Evolutionary conservation across 2,113 vertebrate species (phyloP), one percentile per base, ranked within the genome.

Genomic region (Sphaerodactylus townsendi): DNA sequence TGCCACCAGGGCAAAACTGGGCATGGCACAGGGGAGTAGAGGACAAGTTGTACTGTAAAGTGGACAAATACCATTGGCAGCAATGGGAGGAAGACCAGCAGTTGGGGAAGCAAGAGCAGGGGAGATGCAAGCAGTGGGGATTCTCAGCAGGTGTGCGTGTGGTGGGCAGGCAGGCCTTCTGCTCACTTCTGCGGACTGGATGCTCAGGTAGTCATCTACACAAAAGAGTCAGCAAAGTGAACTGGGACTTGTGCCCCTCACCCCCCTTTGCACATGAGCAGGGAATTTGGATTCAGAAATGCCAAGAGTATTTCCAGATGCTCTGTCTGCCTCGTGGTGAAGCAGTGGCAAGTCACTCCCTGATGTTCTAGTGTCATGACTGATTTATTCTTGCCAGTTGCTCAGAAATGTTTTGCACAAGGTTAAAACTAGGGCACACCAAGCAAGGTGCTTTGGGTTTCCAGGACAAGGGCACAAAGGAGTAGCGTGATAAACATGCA

Each of bases 351-450:
- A 69, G 78, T 28, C 74, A 46, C 39, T 84, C 66, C 39, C 65
- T 78, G 50, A 70, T 44, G 75, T 46, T 84, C 65, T n/a, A 84
- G 82, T 8, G 59, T 33, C 65, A 41, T 41, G 37, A 70, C 17
- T 39, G 39, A 41, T 78, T 84, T 77, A 71, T 84, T 84, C 74
- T 35, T 56, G 65, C 11, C 77, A 70, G 65, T 28, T 84, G 66
- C 66, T 62, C 48, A n/a, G 23, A 44, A 17, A 3, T 44, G 44
- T 70, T 69, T 28, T 33, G 56, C 33, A 28, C 23, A 6, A 53
- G 56, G 64, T 10, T 69, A 77, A 59, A 77, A 69, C 64, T 59
- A 50, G 62, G 64, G 64, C 25, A 65, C 39, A 35, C 48, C 25
- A 41, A 1, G 30, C 82, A 69, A n/a, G 35, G 41, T 33, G 46